A percentile compares a stretch with the other conserved stretches of the same genome.
Conservation (phyloP, 2,797 vertebrate genomes). For the Danio albolineatus region DNA sequence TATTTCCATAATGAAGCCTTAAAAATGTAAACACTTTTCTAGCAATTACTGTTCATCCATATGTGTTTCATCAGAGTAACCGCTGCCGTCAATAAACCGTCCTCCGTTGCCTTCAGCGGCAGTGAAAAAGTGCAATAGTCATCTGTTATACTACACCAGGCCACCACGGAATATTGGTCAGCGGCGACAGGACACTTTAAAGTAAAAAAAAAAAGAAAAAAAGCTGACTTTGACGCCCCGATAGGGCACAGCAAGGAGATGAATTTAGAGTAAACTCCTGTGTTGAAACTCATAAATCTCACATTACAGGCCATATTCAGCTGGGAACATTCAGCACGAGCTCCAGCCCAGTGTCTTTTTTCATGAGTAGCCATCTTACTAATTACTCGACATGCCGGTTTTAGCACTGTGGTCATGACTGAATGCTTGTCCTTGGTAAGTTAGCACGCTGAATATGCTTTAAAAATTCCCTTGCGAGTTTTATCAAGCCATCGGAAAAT, state of each 20-base stretch:
- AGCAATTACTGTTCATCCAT: slow-evolving; percentile 19
- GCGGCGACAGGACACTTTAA: slow-evolving; percentile 62
- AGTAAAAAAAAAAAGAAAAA: slow-evolving; percentile 50
- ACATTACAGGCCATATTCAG: slow-evolving; percentile 57
- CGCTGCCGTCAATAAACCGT: slow-evolving; percentile 64
- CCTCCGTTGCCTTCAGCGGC: slow-evolving; percentile 69
- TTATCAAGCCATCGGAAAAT: slow-evolving; percentile 41
- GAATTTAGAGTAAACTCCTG: slow-evolving; percentile 57
- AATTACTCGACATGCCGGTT: slow-evolving; percentile 54
- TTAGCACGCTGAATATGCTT: slow-evolving; percentile 34
- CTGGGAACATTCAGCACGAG: slow-evolving; percentile 50
- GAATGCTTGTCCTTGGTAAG: slow-evolving; percentile 55
- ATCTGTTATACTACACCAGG: slow-evolving; percentile 69
- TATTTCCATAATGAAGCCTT: background rate
- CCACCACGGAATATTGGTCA: slow-evolving; percentile 55
- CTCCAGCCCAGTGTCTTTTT: slow-evolving; percentile 48
- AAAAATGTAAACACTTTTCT: slow-evolving; percentile 34
- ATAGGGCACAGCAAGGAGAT: slow-evolving; percentile 52
- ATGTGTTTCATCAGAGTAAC: background rate
- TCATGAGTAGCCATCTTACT: slow-evolving; percentile 53
- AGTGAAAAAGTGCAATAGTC: slow-evolving; percentile 63
- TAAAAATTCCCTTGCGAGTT: slow-evolving; percentile 7
- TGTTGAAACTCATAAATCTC: slow-evolving; percentile 62
- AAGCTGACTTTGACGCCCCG: slow-evolving; percentile 57
- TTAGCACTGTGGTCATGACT: slow-evolving; percentile 55